Evolutionary conservation across 2,888 invertebrate genomes (phyloP).

Genomic region (Arge pagana): DNA sequence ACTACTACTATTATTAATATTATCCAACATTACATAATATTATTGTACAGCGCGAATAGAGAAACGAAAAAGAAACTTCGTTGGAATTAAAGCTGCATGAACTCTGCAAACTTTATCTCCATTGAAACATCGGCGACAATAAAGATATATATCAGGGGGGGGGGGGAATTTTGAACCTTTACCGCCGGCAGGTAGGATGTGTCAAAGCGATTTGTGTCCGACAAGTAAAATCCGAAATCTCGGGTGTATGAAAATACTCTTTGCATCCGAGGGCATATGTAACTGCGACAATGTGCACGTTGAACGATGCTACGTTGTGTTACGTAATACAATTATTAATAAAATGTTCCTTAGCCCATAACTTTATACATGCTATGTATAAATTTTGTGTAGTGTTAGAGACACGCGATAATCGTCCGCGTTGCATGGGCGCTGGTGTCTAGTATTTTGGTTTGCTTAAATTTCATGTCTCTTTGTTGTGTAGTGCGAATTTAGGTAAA

Average conservation of each 20-base stretch:
- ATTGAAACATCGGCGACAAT: too few relatives aligned
- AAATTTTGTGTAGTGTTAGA: conserved; percentile 57
- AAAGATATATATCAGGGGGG: too few relatives aligned
- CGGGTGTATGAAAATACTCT: conserved; percentile 7
- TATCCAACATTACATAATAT: too few relatives aligned
- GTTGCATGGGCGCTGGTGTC: conserved; percentile 42
- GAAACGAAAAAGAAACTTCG: background rate
- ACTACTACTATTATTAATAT: conserved; percentile 2
- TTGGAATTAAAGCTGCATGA: too few relatives aligned
- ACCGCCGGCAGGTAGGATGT: too few relatives aligned
- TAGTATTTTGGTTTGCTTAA: conserved; percentile 4
- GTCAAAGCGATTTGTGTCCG: too few relatives aligned
- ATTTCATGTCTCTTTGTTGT: too few relatives aligned
- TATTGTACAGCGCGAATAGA: conserved; percentile 7
- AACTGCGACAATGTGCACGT: background rate
- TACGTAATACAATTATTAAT: conserved; percentile 46
- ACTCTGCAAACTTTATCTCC: conserved; percentile 4
- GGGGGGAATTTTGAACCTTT: too few relatives aligned
- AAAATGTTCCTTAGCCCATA: conserved; percentile 53
- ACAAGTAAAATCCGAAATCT: too few relatives aligned
- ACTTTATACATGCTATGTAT: conserved; percentile 59
- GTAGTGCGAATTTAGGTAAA: conserved; percentile 18
- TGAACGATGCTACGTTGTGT: background rate
- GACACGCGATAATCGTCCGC: conserved; percentile 53
- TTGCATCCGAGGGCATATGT: background rate